Base-by-base conservation (phyloP, 2,888 invertebrate genomes). In the Euspilapteryx auroguttella region DNA sequence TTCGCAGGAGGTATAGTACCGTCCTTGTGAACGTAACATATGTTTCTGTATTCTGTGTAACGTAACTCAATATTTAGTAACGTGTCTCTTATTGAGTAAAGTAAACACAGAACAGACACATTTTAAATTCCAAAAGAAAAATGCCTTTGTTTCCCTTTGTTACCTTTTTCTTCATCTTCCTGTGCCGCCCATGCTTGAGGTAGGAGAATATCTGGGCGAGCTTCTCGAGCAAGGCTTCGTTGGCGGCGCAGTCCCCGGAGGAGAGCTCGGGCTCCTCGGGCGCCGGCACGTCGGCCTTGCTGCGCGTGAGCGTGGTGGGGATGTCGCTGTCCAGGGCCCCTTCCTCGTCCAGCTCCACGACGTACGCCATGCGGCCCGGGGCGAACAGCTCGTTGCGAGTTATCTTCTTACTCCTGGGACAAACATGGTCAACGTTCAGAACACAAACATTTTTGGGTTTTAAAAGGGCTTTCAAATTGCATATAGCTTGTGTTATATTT, bases 321-420 rank as follows among this genome's bases (percentile, higher is more conserved):
- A 99, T 95, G 51, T 99, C 99, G 33, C 89, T 38, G 81, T 75
- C 75, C 12, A 52, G 40, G 1, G 58, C 48, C 2, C 58, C 65
- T 79, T 94, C 94, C 38, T 90, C 90, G 29, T 94, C 94, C 42
- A 99, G 65, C 45, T 99, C 98, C 21, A 98, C 94, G 1, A 97
- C 89, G 55, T 99, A 99, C 0, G 99, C 99, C 97, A 98, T 99
- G 23, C 99, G 83, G 0, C 96, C 94, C 0, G 96, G 90, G 1
- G 89, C 85, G 68, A 98, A 99, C 32, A 96, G 62, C 45, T 98
- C 98, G 54, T 94, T 94, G 30, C 91, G 80, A 22, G 85, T 81
- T 20, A 91, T 80, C 35, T 84, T 83, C 34, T 87, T 84, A 1
- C 85, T 86, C 39, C 87, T 85, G 55, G 1, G n/a, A n/a, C n/a